These are phyloP conservation scores for Cyprinodon variegatus DNA, from an alignment of 2,113 vertebrate genomes.

Conservation along the genomic window DNA sequence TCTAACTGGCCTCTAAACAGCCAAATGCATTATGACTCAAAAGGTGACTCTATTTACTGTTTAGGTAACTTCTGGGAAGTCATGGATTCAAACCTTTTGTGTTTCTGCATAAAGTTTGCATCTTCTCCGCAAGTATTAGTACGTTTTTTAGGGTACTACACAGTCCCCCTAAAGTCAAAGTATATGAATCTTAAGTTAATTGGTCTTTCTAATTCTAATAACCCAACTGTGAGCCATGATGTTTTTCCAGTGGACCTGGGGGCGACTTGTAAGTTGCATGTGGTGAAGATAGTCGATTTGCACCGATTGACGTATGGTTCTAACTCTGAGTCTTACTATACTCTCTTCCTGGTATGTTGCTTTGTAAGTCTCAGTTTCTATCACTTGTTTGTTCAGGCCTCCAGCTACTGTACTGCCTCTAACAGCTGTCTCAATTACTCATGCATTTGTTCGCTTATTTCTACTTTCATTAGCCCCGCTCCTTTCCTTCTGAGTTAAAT, in stretches of 20 bases:
- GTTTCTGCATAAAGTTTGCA: too few relatives aligned
- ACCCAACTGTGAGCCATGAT: constrained; percentile 36
- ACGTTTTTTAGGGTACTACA: too few relatives aligned
- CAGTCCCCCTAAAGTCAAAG: too few relatives aligned
- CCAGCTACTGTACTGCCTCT: constrained; percentile 35
- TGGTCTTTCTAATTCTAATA: not conserved
- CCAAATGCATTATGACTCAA: too few relatives aligned
- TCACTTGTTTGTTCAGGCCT: constrained; percentile 52
- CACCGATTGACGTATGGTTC: constrained; percentile 55
- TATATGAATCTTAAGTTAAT: too few relatives aligned
- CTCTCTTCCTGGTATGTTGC: constrained; percentile 38
- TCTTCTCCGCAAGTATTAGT: too few relatives aligned
- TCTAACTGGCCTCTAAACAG: too few relatives aligned
- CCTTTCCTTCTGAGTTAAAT: constrained; percentile 39
- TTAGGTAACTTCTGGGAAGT: too few relatives aligned
- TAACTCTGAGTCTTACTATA: constrained; percentile 49
- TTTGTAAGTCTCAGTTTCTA: constrained; percentile 33
- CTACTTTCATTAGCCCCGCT: constrained; percentile 52
- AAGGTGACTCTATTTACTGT: too few relatives aligned
- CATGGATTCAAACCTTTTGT: too few relatives aligned
- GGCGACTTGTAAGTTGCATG: constrained; percentile 58
- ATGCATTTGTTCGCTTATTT: constrained; percentile 51
- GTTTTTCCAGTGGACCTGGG: constrained; percentile 56
- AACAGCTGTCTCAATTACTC: constrained; percentile 54
- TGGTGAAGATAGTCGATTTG: constrained; percentile 66